A percentile compares a stretch with the other conserved stretches of the same genome.
These are phyloP conservation scores for Hydrocynus forskahlii DNA, from an alignment of 2,797 vertebrate genomes.

Conservation along the genomic window DNA sequence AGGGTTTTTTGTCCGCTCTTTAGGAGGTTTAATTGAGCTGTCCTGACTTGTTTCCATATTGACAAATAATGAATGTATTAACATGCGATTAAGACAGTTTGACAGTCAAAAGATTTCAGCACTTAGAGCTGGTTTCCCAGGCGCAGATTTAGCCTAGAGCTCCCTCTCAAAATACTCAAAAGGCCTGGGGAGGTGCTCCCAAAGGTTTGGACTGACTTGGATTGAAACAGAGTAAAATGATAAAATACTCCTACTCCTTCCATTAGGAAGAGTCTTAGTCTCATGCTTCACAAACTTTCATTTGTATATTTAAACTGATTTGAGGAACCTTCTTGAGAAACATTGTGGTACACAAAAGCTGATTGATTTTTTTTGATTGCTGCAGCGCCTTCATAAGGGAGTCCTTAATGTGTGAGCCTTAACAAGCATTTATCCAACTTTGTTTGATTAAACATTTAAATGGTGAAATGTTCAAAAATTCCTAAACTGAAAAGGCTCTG, in stretches of 20 bases:
- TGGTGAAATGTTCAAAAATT: not conserved
- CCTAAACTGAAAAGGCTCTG: not conserved
- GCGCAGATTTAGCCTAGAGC: not conserved
- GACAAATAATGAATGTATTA: not conserved
- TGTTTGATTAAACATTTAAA: constrained; percentile 3
- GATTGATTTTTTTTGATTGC: no score
- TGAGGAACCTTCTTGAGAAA: not conserved
- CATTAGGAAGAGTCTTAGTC: not conserved
- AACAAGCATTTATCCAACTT: not conserved
- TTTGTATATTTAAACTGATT: not conserved
- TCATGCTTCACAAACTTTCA: not conserved
- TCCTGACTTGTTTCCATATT: not conserved
- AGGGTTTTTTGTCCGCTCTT: not conserved
- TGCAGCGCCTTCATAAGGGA: no score
- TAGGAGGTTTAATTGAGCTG: not conserved
- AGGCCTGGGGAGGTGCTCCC: not conserved
- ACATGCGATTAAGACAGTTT: not conserved
- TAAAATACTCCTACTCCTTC: not conserved
- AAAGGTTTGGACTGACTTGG: not conserved
- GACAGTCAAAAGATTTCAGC: not conserved
- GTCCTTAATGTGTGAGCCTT: not conserved
- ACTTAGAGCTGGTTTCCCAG: not conserved
- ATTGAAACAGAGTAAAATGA: not conserved
- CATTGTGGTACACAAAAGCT: no score
- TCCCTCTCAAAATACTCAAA: not conserved